Percentiles rank a stretch among this genome's conserved stretches.
phyloP scores from a whole-genome alignment of 2,113 vertebrate genomes.

The Poecilia latipinna region DNA sequence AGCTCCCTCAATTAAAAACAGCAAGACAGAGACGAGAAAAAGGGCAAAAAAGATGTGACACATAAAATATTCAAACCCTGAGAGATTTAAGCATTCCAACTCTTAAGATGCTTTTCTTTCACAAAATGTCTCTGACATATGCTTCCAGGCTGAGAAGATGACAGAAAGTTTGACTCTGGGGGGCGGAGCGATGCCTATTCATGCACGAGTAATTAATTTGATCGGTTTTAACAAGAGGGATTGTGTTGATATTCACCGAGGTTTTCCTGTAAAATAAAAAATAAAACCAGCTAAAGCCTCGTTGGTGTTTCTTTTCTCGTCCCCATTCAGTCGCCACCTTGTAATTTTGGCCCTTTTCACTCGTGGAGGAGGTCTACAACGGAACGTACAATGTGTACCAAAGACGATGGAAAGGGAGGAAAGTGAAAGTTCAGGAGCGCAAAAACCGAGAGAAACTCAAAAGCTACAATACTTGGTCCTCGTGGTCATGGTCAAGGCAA shows the following conservation, averaged over 20 bases:
- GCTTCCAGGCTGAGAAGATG: slow-evolving; percentile 6
- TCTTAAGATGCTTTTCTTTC: slow-evolving; percentile 40
- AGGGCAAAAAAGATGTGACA: slow-evolving; percentile 33
- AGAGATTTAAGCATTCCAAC: slow-evolving; percentile 19
- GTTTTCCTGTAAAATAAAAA: neutral
- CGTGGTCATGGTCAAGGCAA: slow-evolving; percentile 47
- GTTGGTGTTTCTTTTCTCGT: neutral
- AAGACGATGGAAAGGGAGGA: slow-evolving; percentile 1
- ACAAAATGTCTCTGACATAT: slow-evolving; percentile 24
- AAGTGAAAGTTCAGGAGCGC: slow-evolving; percentile 30
- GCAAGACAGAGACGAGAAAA: slow-evolving; percentile 6
- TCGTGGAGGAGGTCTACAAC: slow-evolving; percentile 5
- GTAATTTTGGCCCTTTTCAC: slow-evolving; percentile 9
- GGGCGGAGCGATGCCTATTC: neutral
- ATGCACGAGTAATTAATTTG: neutral
- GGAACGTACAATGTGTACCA: neutral
- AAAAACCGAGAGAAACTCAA: slow-evolving; percentile 41
- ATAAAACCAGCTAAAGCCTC: neutral
- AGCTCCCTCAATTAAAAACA: slow-evolving; percentile 16
- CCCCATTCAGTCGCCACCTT: neutral
- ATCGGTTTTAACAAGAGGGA: neutral
- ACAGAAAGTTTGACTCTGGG: slow-evolving; percentile 7
- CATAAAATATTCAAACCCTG: slow-evolving; percentile 54
- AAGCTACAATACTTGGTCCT: slow-evolving; percentile 27
- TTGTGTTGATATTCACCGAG: neutral